Base-by-base conservation (phyloP, 2,888 invertebrate species). In the Apamea anceps region DNA sequence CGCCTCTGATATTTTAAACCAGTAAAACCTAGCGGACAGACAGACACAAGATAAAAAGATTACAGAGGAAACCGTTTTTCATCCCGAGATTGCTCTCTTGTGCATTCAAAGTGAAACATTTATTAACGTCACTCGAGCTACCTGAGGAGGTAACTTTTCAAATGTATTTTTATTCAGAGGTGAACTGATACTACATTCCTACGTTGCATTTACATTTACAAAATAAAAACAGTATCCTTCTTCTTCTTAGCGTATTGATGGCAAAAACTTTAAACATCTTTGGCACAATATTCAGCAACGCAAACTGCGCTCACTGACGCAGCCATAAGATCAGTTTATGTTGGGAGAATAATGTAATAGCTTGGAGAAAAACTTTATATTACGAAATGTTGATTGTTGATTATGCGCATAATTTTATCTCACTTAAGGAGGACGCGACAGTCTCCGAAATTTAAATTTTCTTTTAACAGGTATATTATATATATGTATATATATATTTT, bases 21-120 rank as follows among this genome's bases (percentile, higher is more conserved):
- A 25, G 37, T 32, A 54, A 66, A 51, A 73, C 21, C 15, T 42
- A 12, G 18, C 48, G 1, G 7, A 18, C 37, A 6, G 57, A 66
- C 32, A 32, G 13, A 62, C 48, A 73, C 72, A 57, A 21, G 37
- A n/a, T 32, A 45, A 54, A 32, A 66, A 75, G 13, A 75, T 82
- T 45, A 62, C 51, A 18, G 21, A 32, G 32, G 42, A 51, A 60
- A 28, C 75, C 51, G 18, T 82, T 75, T 60, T 62, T 75, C 67
- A 67, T 48, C 10, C 28, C 32, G 67, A 51, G 51, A 60, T 75
- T 82, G 67, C 75, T 74, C 82, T 67, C 80, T 68, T 45, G 76
- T 70, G 75, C 72, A 62, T 80, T 80, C 45, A 68, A 68, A 75
- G 67, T 75, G 54, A 80, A 82, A 68, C 82, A 63, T 82, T 82